Base-by-base conservation (phyloP, 2,797 vertebrate species). In the Peromyscus aztecus region DNA sequence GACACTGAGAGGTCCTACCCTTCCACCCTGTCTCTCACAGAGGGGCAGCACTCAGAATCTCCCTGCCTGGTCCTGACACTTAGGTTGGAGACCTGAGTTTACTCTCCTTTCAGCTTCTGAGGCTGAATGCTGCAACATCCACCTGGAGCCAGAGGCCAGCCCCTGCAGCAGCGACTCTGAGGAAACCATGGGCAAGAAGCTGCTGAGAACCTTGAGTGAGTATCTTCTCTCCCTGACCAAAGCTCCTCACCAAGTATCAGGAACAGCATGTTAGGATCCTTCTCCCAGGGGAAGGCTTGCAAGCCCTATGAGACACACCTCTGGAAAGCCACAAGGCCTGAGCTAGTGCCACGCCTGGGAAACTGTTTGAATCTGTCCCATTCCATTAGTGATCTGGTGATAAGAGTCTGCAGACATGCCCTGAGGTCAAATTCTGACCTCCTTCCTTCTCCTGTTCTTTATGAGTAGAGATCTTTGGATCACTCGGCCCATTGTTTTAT, bases 131-230 rank as follows among this genome's bases (percentile, higher is more conserved):
- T 99, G 98, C 7, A 43, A 98, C 77, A 97, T 99, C 61, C 95
- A 98, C 94, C 94, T 98, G 97, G 99, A 99, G 82, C 98, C 98
- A 0, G 98, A 99, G 98, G 99, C 98, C 97, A 99, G 98, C 77
- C 98, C 99, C 91, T 99, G 99, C 16, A 98, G 99, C 2, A 99
- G 99, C 90, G 98, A 99, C 98, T 98, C 98, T 0, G 99, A 99
- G 91, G 99, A 99, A 97, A 99, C 98, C 0, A 97, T 99, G 71
- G 99, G 99, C 95, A 99, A 99, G 98, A 99, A 99, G 98, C 98
- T 99, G 67, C 98, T 99, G 97, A 99, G 98, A 97, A 99, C 99
- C 98, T 96, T 99, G 96, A 99, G 99, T 99, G 98, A 99, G 99
- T 99, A 95, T 19, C 75, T 94, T 81, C 67, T 93, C 71, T 13